Evolutionary conservation across 2,888 invertebrate genomes (phyloP).

Genomic region (Sicus ferrugineus): DNA sequence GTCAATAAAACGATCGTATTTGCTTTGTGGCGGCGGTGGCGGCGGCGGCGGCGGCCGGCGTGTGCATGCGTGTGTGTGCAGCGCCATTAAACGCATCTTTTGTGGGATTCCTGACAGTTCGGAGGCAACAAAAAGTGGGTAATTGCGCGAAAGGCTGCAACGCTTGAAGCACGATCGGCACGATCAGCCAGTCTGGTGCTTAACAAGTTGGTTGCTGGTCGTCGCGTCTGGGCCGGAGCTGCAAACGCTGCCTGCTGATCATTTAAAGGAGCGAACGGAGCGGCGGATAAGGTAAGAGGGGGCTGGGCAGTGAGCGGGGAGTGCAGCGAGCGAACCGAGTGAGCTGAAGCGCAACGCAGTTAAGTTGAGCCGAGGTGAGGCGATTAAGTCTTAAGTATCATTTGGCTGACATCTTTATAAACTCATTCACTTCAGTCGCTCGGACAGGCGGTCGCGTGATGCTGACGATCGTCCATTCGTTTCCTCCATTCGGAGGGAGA

Average conservation of each 20-base stretch:
- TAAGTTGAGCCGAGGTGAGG: background rate
- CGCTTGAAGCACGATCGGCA: conserved; percentile 18
- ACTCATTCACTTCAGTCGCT: conserved; percentile 8
- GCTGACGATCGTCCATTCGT: conserved; percentile 29
- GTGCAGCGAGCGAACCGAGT: background rate
- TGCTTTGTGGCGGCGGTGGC: conserved; percentile 31
- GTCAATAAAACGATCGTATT: conserved; percentile 32
- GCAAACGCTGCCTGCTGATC: conserved; percentile 8
- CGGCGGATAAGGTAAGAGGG: background rate
- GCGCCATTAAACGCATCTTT: conserved; percentile 33
- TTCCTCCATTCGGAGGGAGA: background rate
- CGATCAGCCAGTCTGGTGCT: background rate
- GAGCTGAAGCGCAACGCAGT: background rate
- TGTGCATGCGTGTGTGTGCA: conserved; percentile 8
- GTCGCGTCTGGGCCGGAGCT: background rate
- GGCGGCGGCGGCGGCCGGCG: conserved; percentile 8
- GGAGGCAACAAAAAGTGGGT: conserved; percentile 33
- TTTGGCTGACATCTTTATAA: conserved; percentile 47
- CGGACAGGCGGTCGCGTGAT: background rate
- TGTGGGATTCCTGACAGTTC: conserved; percentile 32
- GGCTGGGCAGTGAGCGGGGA: background rate
- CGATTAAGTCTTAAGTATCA: conserved; percentile 33
- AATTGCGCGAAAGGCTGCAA: conserved; percentile 42
- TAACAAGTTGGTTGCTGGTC: background rate
- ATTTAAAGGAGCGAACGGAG: background rate